Evolutionary conservation across 2,888 invertebrate species (phyloP), one percentile per base, ranked within the genome.

Genomic region (Pristionchus exspectatus): DNA sequence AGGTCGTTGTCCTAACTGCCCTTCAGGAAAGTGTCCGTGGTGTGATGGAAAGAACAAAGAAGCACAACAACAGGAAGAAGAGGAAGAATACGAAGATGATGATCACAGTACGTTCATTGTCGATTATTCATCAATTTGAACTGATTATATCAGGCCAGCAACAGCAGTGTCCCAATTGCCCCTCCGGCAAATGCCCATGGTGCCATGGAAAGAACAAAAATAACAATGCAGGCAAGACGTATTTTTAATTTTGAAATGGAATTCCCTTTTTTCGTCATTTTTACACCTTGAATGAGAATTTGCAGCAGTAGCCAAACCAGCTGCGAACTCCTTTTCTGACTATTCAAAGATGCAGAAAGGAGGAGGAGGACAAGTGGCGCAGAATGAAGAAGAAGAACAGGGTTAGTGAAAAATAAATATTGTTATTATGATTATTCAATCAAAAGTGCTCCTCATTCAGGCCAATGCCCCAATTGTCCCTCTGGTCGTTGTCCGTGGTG

Each of bases 21-120:
- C 89, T 0, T 83, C 81, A 14, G 89, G 89, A n/a, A 89, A 77
- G 50, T 89, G 89, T 89, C 89, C 89, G 10, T 89, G 89, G 89
- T 89, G 89, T 83, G 83, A 81, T 33, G 89, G 89, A 0, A 87
- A 87, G 38, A 33, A 50, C 14, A 16, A 27, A 59, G 30, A 56
- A 12, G 30, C n/a, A 21, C 84, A 85, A 33, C 33, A 85, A 21
- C 59, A 85, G 38, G 84, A 85, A 18, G 84, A 59, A 24, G 84
- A 85, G 24, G 63, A 89, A 27, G 66, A 89, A 21, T 56, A 81
- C 24, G 83, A 83, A 30, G 33, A 88, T 33, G 63, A 54, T 21
- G 56, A 88, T 33, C 56, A 87, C 50, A n/a, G 69, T 74, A 27
- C 56, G 54, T 59, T 18, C 7, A 16, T 4, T 59, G 30, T 33